Conservation (phyloP, 1,140 invertebrate species). For the Drosophila sechellia region DNA sequence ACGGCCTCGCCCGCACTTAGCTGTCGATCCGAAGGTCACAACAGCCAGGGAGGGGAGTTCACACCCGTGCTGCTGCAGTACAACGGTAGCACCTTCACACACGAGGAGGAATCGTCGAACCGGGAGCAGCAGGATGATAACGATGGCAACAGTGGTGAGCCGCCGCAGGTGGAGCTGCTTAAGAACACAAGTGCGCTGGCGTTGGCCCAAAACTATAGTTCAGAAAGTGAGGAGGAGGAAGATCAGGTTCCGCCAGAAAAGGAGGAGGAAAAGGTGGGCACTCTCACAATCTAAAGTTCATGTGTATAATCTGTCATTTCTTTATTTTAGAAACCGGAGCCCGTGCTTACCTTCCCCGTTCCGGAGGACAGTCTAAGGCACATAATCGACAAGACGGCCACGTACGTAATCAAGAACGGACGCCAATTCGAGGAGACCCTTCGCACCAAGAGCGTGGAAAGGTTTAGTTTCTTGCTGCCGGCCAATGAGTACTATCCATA, state of each 20-base stretch:
- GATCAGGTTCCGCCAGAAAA: conserved; percentile 64
- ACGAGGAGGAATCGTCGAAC: conserved; percentile 40
- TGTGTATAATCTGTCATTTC: too few relatives aligned
- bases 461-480: conserved; percentile 92
- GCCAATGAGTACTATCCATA: conserved; percentile 91
- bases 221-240: conserved; percentile 84
- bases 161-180: conserved; percentile 68
- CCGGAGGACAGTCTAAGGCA: conserved; percentile 92
- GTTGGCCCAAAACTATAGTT: conserved; percentile 87
- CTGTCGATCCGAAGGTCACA: conserved; percentile 61
- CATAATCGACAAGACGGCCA: conserved; percentile 98
- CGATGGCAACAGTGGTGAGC: background rate
- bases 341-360: conserved; percentile 85
- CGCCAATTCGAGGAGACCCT: conserved; percentile 95
- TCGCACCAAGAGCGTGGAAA: conserved; percentile 92
- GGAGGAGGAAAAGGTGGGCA: background rate
- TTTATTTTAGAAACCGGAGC: conserved; percentile 28
- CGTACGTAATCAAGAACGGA: conserved; percentile 97
- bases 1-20: conserved; percentile 66
- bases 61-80: conserved; percentile 76
- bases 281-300: background rate
- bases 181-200: conserved; percentile 86
- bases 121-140: conserved; percentile 38
- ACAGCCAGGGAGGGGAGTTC: conserved; percentile 61
- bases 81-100: conserved; percentile 73